Evolutionary conservation across 2,888 invertebrate species (phyloP).

Genomic region (Scaptodrosophila latifasciaeformis): DNA sequence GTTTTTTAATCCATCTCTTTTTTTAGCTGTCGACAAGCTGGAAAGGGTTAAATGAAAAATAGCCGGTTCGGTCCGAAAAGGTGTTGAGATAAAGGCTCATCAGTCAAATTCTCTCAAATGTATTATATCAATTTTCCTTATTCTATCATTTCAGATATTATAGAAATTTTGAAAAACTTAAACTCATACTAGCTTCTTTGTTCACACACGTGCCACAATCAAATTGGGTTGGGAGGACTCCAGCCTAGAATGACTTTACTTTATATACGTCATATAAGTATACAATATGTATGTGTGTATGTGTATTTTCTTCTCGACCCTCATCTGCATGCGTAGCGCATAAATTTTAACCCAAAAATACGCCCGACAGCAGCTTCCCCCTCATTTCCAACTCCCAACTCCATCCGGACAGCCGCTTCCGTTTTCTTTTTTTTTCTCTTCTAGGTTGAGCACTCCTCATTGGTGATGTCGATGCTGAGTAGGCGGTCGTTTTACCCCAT

Average conservation of each 20-base stretch:
- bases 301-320: constrained; percentile 23
- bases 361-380: constrained; percentile 45
- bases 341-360: constrained; percentile 56
- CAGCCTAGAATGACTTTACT: not conserved
- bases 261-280: not conserved
- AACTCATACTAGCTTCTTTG: constrained; percentile 1
- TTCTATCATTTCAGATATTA: too few species aligned
- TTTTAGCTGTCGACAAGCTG: constrained; percentile 36
- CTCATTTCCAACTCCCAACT: constrained; percentile 5
- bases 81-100: constrained; percentile 6
- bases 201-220: constrained; percentile 13
- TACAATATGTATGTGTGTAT: constrained; percentile 3
- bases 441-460: constrained; percentile 16
- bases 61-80: constrained; percentile 27
- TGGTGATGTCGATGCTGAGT: constrained; percentile 11
- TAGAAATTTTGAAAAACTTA: too few species aligned
- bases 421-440: constrained; percentile 6
- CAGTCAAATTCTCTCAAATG: too few species aligned
- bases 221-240: not conserved
- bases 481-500: constrained; percentile 17
- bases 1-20: not conserved
- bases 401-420: constrained; percentile 19
- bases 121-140: too few species aligned
- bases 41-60: constrained; percentile 32
- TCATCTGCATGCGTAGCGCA: constrained; percentile 53